Percentiles rank a stretch among this genome's conserved stretches.
phyloP scores from a whole-genome alignment of 2,797 vertebrate genomes.

The Esox lucius region DNA sequence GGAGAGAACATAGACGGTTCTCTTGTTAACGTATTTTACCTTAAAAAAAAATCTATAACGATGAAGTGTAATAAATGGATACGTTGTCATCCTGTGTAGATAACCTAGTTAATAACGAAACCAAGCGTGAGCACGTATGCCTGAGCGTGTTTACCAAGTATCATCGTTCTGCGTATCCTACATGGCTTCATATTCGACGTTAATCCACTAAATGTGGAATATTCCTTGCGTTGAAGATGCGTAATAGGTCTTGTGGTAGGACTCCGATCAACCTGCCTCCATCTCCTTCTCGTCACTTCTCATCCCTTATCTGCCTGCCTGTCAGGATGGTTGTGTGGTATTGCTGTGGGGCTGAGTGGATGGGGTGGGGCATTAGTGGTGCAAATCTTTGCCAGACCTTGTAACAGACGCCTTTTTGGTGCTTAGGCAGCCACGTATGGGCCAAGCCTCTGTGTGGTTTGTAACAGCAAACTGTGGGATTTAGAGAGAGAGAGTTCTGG shows the following conservation, averaged over 20 bases:
- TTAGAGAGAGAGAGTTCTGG: conserved; percentile 63
- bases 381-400: conserved; percentile 42
- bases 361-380: conserved; percentile 4
- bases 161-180: conserved; percentile 6
- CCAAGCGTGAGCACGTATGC: conserved; percentile 22
- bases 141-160: too few relatives aligned
- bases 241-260: conserved; percentile 45
- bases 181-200: background rate
- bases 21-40: background rate
- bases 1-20: background rate
- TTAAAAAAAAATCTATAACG: background rate
- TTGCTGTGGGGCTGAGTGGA: conserved; percentile 1
- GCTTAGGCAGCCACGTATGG: conserved; percentile 33
- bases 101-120: conserved; percentile 51
- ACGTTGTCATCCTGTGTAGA: conserved; percentile 45
- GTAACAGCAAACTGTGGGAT: conserved; percentile 67
- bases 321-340: conserved; percentile 14
- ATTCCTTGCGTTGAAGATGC: background rate
- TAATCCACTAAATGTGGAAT: background rate
- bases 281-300: conserved; percentile 56
- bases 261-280: conserved; percentile 58
- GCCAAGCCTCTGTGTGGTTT: conserved; percentile 60
- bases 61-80: conserved; percentile 15
- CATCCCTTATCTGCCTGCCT: background rate
- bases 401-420: conserved; percentile 38